phyloP scores from a whole-genome alignment of 2,888 invertebrate genomes.

The Polylopha cassiicola region DNA sequence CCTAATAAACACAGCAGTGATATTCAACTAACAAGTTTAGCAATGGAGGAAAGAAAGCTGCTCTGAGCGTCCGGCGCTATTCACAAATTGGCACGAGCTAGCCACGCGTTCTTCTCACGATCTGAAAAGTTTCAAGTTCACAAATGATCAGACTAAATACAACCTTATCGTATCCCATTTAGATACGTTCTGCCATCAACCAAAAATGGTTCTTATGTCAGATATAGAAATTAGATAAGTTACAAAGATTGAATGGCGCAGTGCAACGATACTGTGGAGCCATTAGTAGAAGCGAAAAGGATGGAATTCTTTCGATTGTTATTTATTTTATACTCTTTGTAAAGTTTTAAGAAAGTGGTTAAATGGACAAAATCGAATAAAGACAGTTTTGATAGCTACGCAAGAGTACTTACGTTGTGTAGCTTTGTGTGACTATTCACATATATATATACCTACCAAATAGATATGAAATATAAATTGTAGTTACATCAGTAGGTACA shows the following conservation, averaged over 20 bases:
- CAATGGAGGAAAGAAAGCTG: constrained; percentile 73
- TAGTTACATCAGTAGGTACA: too few relatives aligned
- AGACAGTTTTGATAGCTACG: too few relatives aligned
- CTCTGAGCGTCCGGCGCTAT: constrained; percentile 69
- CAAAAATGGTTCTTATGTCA: constrained; percentile 23
- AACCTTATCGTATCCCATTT: constrained; percentile 24
- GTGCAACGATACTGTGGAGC: constrained; percentile 58
- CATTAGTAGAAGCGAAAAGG: constrained; percentile 62
- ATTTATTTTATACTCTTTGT: constrained; percentile 34
- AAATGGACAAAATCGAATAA: too few relatives aligned
- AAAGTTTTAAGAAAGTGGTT: constrained; percentile 23
- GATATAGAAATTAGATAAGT: constrained; percentile 34
- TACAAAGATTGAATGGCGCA: constrained; percentile 67
- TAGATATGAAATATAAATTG: too few relatives aligned
- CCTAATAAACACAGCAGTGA: constrained; percentile 60
- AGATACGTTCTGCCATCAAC: constrained; percentile 24
- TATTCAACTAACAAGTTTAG: constrained; percentile 72
- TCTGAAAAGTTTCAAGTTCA: constrained; percentile 35
- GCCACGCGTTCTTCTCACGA: constrained; percentile 54
- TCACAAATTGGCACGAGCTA: constrained; percentile 76
- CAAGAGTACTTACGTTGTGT: too few relatives aligned
- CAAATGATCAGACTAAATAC: constrained; percentile 26
- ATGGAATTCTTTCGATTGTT: constrained; percentile 55
- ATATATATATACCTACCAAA: too few relatives aligned
- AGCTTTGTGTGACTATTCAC: too few relatives aligned